Evolutionary conservation across 1,140 invertebrate genomes (phyloP), one percentile per base, ranked within the genome.

Genomic region (Solenopsis invicta): DNA sequence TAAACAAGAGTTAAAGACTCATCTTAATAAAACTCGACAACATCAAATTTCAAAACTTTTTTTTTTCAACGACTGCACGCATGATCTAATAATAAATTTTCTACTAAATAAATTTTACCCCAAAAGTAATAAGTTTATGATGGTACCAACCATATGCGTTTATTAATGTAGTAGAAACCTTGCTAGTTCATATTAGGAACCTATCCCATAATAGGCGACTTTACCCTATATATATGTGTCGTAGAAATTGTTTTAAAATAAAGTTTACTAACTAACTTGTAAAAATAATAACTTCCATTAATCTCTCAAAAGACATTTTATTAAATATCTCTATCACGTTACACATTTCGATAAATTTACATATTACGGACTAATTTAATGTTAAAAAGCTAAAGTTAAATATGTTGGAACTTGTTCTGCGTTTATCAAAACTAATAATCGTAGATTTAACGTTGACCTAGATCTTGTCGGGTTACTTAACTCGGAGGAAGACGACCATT

Each of bases 341-440:
- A 24, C 18, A 24, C 9, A 18, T 45, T 16, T 29, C 16, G 34
- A 21, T 13, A 16, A 37, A 61, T 45, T 29, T 74, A 34, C 9
- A 45, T 48, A 29, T 29, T 45, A 45, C 37, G n/a, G n/a, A 45
- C 4, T 9, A 21, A 12, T 34, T 24, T 61, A 18, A 37, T 29
- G 34, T 66, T 56, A 64, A 67, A 29, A 37, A 78, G 45, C 59
- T 29, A 29, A 29, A 12, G n/a, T 52, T 64, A 50, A 64, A 45
- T 66, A 37, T 12, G 9, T 67, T 54, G 12, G 18, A 54, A 69
- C n/a, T 69, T 41, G 9, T 78, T 50, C 41, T 45, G 66, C 76
- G 66, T 72, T 84, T 61, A 84, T 78, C 74, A 87, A 89, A 82
- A 74, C 34, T 87, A 45, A 48, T 87, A 45, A 48, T 72, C 54